Base-by-base conservation (phyloP, 2,113 vertebrate genomes). In the Etheostoma cragini region DNA sequence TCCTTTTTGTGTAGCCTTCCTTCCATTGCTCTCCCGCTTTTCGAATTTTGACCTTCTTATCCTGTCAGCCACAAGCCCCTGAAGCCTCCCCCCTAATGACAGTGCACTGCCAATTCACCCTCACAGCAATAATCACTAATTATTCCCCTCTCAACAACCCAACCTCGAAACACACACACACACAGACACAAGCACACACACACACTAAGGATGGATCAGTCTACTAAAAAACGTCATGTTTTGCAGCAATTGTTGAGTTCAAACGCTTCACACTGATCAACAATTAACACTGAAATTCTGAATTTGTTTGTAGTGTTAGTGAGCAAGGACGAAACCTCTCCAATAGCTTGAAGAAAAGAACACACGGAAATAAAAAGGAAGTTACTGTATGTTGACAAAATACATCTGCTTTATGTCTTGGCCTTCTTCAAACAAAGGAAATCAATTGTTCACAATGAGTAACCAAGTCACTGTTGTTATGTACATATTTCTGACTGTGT, bases 71-170 rank as follows among this genome's bases (percentile, higher is more conserved):
- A 76, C 68, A 33, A 78, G 66, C 84, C 81, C 82, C 83, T 83
- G 76, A 81, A 86, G 81, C 80, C 66, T 78, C 78, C 75, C 68
- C 68, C 73, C 67, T 79, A 85, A 91, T 83, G 79, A 83, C 72
- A 80, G 86, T 35, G 53, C 70, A 68, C 78, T 82, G 85, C 70
- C 86, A 86, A 85, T 82, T 91, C 78, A 90, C 64, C 57, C 71
- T 26, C 85, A 84, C 54, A 78, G 86, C 80, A 89, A 88, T 91
- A 87, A 93, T 89, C 86, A 86, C 76, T 91, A 84, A 87, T 92
- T 87, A 92, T 88, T 86, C 84, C 65, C 74, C 60, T 72, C 79
- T 85, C 53, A 76, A 74, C 76, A 21, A 60, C 58, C 38, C 21
- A 35, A 52, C 64, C 15, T 19, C 53, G 49, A 42, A 21, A 26